These are phyloP conservation scores for Dascillus cervinus DNA, from an alignment of 2,888 invertebrate genomes.

Conservation along the genomic window DNA sequence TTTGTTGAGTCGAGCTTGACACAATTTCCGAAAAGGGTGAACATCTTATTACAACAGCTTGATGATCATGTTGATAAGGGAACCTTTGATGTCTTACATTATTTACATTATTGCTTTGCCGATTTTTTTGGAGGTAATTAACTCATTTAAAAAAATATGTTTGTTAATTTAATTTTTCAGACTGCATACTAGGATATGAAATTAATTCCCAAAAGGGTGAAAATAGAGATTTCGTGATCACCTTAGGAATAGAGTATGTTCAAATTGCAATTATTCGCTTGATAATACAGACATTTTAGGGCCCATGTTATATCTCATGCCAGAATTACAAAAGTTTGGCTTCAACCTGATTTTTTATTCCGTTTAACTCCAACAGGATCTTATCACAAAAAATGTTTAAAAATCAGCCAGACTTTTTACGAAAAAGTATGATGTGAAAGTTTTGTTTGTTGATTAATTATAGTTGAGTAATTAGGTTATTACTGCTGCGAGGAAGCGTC, in stretches of 20 bases:
- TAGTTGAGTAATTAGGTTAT: too few species aligned
- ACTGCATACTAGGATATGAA: constrained; percentile 5
- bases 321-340: constrained; percentile 9
- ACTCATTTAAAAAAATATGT: background rate
- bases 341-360: constrained; percentile 10
- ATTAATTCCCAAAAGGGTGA: constrained; percentile 8
- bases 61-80: constrained; percentile 1
- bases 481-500: background rate
- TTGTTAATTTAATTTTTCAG: constrained; percentile 5
- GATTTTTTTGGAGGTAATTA: constrained; percentile 8
- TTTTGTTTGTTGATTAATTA: too few species aligned
- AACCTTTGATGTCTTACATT: constrained; percentile 5
- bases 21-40: background rate
- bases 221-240: too few species aligned
- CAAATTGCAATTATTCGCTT: too few species aligned
- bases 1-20: constrained; percentile 6
- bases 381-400: too few species aligned
- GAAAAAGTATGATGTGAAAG: too few species aligned
- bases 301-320: constrained; percentile 6
- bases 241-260: too few species aligned
- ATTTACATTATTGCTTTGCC: constrained; percentile 2
- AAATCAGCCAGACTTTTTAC: too few species aligned
- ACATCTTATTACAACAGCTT: constrained; percentile 3
- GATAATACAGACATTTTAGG: constrained; percentile 7
- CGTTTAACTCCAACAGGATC: too few species aligned